Evolutionary conservation across 1,140 invertebrate genomes (phyloP).

Genomic region (Tetragnatha versicolor): DNA sequence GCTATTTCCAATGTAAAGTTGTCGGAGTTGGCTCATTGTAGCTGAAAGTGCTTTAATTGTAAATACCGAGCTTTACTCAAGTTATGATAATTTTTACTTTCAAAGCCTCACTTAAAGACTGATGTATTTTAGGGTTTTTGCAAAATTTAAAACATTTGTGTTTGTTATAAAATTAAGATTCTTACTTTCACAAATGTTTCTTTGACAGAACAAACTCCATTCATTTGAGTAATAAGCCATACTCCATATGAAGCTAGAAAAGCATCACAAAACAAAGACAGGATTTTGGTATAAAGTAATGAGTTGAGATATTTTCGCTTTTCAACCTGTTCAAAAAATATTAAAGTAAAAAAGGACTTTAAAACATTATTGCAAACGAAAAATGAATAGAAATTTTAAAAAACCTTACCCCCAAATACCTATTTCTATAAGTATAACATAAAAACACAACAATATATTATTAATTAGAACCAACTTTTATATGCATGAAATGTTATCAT

Average conservation of each 20-base stretch:
- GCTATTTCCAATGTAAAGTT: not conserved
- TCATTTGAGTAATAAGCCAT: not conserved
- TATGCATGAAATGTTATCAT: too few relatives aligned
- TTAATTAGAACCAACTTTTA: too few relatives aligned
- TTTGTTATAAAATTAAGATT: not conserved
- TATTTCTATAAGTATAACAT: too few relatives aligned
- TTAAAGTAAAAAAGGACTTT: too few relatives aligned
- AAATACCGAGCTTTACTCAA: not conserved
- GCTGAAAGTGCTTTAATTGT: not conserved
- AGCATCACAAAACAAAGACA: conserved; percentile 2
- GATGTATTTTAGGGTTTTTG: not conserved
- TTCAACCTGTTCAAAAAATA: conserved; percentile 15
- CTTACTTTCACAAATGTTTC: conserved; percentile 20
- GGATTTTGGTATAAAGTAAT: conserved; percentile 15
- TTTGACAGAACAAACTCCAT: not conserved
- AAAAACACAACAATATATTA: too few relatives aligned
- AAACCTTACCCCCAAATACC: too few relatives aligned
- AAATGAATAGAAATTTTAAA: too few relatives aligned
- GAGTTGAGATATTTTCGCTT: not conserved
- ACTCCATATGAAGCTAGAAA: conserved; percentile 15
- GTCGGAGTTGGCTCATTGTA: too few relatives aligned
- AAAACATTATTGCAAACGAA: too few relatives aligned
- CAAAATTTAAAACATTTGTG: not conserved
- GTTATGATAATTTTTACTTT: not conserved
- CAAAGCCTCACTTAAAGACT: not conserved